Conservation (phyloP, 2,113 vertebrate genomes). For the Gorsachius goisagi region DNA sequence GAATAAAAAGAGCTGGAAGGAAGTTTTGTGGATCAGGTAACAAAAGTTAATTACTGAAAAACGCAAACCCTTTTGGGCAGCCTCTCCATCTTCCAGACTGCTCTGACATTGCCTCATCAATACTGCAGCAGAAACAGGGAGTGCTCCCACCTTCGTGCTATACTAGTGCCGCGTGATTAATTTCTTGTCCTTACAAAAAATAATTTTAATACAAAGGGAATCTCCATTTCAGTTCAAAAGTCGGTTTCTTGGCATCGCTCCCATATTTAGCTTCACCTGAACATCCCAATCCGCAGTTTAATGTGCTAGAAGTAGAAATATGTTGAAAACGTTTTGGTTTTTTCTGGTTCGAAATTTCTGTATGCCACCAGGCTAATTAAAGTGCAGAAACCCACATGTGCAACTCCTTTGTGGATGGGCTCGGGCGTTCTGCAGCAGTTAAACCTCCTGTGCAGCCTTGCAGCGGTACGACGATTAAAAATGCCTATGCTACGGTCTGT, state of each 20-base stretch:
- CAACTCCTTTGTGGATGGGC: background rate
- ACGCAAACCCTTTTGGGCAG: background rate
- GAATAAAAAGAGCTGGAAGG: background rate
- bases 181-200: background rate
- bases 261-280: background rate
- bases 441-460: background rate
- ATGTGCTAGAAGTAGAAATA: background rate
- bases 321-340: background rate
- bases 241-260: background rate
- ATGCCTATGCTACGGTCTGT: background rate
- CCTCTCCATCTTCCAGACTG: constrained; percentile 1
- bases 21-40: background rate
- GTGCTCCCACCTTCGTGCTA: background rate
- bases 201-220: background rate
- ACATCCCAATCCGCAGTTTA: background rate
- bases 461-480: fast-evolving
- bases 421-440: background rate
- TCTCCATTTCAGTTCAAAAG: background rate
- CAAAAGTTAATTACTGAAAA: background rate
- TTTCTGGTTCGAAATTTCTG: background rate
- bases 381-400: background rate
- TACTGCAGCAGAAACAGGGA: background rate
- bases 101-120: background rate
- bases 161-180: background rate
- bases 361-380: background rate